Conservation (phyloP, 92 coral and sea anemone genomes). For the Metridium senile region DNA sequence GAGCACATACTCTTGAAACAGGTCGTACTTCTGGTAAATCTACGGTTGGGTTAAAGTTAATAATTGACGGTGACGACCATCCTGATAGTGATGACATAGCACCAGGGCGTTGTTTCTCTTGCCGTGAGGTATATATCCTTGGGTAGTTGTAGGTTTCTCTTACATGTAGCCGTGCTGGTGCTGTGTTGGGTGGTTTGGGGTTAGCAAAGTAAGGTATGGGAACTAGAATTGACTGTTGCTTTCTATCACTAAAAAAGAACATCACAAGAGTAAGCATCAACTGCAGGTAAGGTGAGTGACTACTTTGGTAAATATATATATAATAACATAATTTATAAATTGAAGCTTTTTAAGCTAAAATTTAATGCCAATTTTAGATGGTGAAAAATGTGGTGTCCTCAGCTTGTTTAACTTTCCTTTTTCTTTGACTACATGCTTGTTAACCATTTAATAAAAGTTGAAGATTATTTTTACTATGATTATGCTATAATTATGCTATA, state of each 20-base stretch:
- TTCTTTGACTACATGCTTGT: too few relatives aligned
- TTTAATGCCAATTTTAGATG: too few relatives aligned
- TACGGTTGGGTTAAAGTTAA: constrained; percentile 57
- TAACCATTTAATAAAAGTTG: too few relatives aligned
- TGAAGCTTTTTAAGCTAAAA: too few relatives aligned
- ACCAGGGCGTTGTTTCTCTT: constrained; percentile 31
- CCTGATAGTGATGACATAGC: constrained; percentile 16
- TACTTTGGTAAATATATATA: too few relatives aligned
- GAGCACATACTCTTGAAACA: constrained; percentile 50
- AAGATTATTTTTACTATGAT: too few relatives aligned
- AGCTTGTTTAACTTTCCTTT: too few relatives aligned
- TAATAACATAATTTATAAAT: too few relatives aligned
- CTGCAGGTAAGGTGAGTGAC: too few relatives aligned
- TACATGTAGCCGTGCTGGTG: constrained; percentile 46
- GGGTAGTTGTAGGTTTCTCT: constrained; percentile 57
- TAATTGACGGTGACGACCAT: constrained; percentile 72
- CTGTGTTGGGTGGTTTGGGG: constrained; percentile 36
- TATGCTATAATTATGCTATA: too few relatives aligned
- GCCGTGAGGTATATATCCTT: constrained; percentile 36
- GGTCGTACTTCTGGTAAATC: constrained; percentile 63
- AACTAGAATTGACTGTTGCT: constrained; percentile 59
- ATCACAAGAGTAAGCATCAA: too few relatives aligned
- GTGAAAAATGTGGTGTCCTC: too few relatives aligned
- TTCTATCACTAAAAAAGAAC: constrained; percentile 37
- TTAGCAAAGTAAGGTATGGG: constrained; percentile 72